Base-by-base conservation (phyloP, 2,797 vertebrate species). In the Pangasius krempfi region DNA sequence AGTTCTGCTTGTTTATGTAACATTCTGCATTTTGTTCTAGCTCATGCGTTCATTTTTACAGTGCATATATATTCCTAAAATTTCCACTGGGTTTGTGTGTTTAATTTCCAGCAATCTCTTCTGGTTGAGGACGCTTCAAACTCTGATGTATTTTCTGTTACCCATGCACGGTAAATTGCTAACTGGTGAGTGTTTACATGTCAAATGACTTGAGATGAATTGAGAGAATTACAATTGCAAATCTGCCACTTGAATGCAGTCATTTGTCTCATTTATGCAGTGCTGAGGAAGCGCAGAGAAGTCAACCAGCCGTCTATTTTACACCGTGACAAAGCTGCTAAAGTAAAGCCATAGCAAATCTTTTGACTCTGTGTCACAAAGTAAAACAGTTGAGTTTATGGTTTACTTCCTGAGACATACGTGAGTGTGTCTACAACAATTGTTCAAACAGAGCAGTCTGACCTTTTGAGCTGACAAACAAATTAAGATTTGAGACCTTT, bases 171-270 rank as follows among this genome's bases (percentile, higher is more conserved):
- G 47, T 88, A 52, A 75, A 66, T 87, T 81, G 64, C 86, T 30
- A 84, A 62, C 80, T 84, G 40, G 33, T 50, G 79, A 87, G 60
- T 89, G 88, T 89, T 89, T 84, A 84, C 72, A 84, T 33, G 52
- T 84, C 85, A 60, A 87, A 87, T 78, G 80, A 68, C 70, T 87
- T 10, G 86, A 84, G 86, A 84, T 85, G 89, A 87, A 79, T 84
- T 14, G 52, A 50, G 73, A 54, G 40, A 76, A 89, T 89, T 87
- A 89, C 81, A 87, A 84, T 89, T 84, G 88, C 88, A 89, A 87
- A 89, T 89, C 80, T n/a, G 50, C 52, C 10, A 40, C 89, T 30
- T 79, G 60, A 89, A 84, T 30, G 86, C 88, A 68, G 88, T 70
- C 85, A 87, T 89, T 87, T 78, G 80, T 84, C 72, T 89, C 60